phyloP scores from a whole-genome alignment of 2,888 invertebrate genomes.

The Drosophila ustulata region DNA sequence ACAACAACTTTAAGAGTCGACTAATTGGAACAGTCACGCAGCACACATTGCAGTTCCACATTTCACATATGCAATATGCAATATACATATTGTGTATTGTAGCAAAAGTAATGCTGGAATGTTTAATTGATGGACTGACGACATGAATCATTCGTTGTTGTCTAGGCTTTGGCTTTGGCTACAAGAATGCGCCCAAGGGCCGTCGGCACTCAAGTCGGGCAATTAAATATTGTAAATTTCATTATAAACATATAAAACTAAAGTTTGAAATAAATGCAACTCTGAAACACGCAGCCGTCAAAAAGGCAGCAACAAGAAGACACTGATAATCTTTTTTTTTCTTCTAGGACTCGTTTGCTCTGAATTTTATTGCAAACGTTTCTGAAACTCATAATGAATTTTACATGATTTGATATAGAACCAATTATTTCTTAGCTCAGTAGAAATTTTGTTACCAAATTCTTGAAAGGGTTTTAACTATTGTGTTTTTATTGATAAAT shows the following conservation, averaged over 20 bases:
- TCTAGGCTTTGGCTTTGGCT: slow-evolving; percentile 32
- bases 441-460: too few relatives aligned
- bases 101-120: slow-evolving; percentile 18
- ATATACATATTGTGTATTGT: slow-evolving; percentile 3
- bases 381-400: too few relatives aligned
- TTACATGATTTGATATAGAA: too few relatives aligned
- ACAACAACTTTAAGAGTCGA: slow-evolving; percentile 24
- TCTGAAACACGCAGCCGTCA: slow-evolving; percentile 1
- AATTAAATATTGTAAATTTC: slow-evolving; percentile 71
- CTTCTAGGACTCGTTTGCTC: too few relatives aligned
- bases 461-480: too few relatives aligned
- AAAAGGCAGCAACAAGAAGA: neutral
- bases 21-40: slow-evolving; percentile 74
- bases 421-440: too few relatives aligned
- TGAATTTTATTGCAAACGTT: too few relatives aligned
- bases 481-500: too few relatives aligned
- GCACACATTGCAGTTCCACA: slow-evolving; percentile 35
- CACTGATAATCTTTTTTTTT: neutral
- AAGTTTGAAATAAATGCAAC: slow-evolving; percentile 1
- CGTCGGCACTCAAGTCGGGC: slow-evolving; percentile 37
- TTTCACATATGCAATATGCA: slow-evolving; percentile 29
- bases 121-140: slow-evolving; percentile 18
- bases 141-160: slow-evolving; percentile 24
- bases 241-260: slow-evolving; percentile 58
- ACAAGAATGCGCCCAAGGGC: slow-evolving; percentile 27